These are phyloP conservation scores for Oncorhynchus clarkii DNA, from an alignment of 2,113 vertebrate genomes.

Conservation along the genomic window DNA sequence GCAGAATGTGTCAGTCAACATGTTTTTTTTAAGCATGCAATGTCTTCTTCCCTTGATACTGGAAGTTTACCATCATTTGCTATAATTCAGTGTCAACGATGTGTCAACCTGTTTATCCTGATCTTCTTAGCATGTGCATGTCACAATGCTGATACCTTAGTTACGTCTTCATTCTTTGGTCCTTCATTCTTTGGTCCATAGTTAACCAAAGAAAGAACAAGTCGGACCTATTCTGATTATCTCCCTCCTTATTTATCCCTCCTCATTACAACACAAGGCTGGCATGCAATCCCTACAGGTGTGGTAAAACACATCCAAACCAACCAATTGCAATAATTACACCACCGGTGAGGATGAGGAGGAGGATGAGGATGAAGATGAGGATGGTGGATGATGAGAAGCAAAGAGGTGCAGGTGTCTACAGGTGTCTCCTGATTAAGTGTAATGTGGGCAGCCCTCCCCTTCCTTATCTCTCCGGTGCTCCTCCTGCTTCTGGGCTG, in stretches of 20 bases:
- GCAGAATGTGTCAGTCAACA: too few species aligned
- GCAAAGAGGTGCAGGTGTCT: conserved; percentile 41
- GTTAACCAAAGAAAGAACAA: too few species aligned
- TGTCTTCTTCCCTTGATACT: too few species aligned
- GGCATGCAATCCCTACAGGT: too few species aligned
- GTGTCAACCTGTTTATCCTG: too few species aligned
- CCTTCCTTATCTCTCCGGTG: conserved; percentile 37
- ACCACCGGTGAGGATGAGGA: conserved; percentile 9
- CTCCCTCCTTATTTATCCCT: not conserved
- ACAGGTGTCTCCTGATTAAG: conserved; percentile 79
- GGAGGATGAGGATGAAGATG: not conserved
- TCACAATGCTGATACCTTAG: too few species aligned
- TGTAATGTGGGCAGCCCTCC: conserved; percentile 75
- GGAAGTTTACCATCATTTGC: too few species aligned
- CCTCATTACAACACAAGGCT: too few species aligned
- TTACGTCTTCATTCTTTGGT: not conserved
- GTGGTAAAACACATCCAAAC: conserved; percentile 45
- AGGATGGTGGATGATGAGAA: conserved; percentile 20
- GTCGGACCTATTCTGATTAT: too few species aligned
- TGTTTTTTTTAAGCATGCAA: too few species aligned
- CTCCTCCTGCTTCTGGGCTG: conserved; percentile 51
- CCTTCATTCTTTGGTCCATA: not conserved
- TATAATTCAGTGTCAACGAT: too few species aligned
- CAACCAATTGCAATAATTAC: conserved; percentile 71
- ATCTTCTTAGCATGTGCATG: too few species aligned